phyloP scores from a whole-genome alignment of 2,797 vertebrate species.

The Enteromius anoplus region DNA sequence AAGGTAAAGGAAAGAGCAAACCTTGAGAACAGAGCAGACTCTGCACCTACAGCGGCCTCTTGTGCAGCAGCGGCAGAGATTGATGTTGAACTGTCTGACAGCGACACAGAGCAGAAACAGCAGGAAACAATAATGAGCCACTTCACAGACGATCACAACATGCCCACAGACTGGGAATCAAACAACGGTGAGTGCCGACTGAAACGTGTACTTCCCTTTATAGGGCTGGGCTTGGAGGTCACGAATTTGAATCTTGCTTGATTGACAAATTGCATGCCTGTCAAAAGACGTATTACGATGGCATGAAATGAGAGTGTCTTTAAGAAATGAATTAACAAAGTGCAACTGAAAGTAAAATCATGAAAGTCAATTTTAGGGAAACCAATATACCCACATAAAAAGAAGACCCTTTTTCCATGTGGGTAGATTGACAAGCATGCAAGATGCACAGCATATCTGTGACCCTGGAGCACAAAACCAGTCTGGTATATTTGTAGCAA shows the following conservation, averaged over 20 bases:
- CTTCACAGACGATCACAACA: not conserved
- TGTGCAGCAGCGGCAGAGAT: conserved; percentile 57
- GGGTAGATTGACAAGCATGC: too few relatives aligned
- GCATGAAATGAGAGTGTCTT: too few relatives aligned
- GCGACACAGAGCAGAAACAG: conserved; percentile 48
- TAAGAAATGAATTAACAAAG: too few relatives aligned
- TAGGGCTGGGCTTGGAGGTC: not conserved
- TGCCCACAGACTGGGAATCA: not conserved
- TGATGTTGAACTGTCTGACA: conserved; percentile 63
- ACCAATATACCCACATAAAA: too few relatives aligned
- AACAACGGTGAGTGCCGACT: not conserved
- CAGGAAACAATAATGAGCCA: conserved; percentile 29
- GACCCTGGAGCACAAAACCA: too few relatives aligned
- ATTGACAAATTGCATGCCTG: not conserved
- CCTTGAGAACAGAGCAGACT: not conserved
- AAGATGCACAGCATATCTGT: too few relatives aligned
- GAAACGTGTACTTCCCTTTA: not conserved
- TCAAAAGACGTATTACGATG: not conserved
- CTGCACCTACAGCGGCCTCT: not conserved
- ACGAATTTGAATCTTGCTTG: not conserved
- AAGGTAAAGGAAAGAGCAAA: not conserved
- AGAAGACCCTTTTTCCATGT: too few relatives aligned
- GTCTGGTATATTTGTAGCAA: too few relatives aligned
- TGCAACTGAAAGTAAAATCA: too few relatives aligned
- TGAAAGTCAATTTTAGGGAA: too few relatives aligned